Evolutionary conservation across 2,888 invertebrate genomes (phyloP).

Genomic region (Pristionchus maxplancki): DNA sequence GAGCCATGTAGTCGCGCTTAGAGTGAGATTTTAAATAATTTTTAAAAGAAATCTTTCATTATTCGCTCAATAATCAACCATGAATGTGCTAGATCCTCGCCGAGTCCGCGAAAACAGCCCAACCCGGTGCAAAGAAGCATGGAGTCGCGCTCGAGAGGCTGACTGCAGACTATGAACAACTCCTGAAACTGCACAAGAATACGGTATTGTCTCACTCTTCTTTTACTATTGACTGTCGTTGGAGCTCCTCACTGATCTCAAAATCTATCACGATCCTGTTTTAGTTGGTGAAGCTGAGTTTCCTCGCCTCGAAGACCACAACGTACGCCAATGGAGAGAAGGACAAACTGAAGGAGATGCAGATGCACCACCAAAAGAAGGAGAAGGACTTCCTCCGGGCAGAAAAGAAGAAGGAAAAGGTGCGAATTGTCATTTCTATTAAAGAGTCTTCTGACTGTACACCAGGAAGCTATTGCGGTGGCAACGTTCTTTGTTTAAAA

Average conservation of each 20-base stretch:
- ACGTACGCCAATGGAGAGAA: slow-evolving; percentile 49
- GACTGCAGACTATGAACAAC: slow-evolving; percentile 18
- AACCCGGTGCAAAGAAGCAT: slow-evolving; percentile 24
- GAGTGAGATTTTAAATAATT: background rate
- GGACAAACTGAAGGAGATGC: slow-evolving; percentile 49
- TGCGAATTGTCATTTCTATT: background rate
- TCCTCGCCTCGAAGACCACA: slow-evolving; percentile 36
- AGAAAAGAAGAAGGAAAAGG: slow-evolving; percentile 48
- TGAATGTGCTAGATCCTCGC: slow-evolving; percentile 3
- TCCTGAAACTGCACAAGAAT: slow-evolving; percentile 44
- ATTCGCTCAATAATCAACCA: background rate
- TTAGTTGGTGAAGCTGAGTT: slow-evolving; percentile 23
- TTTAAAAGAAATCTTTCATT: background rate
- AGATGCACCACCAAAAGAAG: slow-evolving; percentile 29
- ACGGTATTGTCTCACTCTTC: too few relatives aligned
- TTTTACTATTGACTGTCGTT: too few relatives aligned
- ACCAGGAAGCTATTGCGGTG: too few relatives aligned
- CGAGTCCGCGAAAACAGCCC: slow-evolving; percentile 19
- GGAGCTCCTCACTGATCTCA: too few relatives aligned
- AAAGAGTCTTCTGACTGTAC: too few relatives aligned
- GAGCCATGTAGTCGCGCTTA: slow-evolving; percentile 22
- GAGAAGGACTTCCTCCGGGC: slow-evolving; percentile 45
- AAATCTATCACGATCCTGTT: background rate
- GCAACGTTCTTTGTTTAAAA: too few relatives aligned
- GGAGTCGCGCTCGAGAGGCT: slow-evolving; percentile 19